Percentiles rank a stretch among this genome's conserved stretches.
These are phyloP conservation scores for Diorhabda sublineata DNA, from an alignment of 1,140 invertebrate species.

Conservation along the genomic window DNA sequence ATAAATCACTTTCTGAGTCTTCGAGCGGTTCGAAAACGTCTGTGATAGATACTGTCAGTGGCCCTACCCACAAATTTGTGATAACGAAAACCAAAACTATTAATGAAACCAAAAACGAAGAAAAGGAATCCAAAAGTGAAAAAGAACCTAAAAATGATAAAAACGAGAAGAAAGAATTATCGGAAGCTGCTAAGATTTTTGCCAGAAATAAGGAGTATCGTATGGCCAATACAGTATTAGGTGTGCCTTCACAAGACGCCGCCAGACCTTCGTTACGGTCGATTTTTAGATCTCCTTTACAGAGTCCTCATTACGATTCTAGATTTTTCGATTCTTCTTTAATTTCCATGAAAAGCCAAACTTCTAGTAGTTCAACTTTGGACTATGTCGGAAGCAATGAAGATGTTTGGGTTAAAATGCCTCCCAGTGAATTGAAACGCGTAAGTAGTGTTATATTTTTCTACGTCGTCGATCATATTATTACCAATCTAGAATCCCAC, in stretches of 20 bases:
- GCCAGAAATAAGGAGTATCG: constrained; percentile 42
- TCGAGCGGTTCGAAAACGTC: constrained; percentile 42
- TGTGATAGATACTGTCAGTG: constrained; percentile 43
- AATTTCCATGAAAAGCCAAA: constrained; percentile 73
- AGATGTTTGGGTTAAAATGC: constrained; percentile 67
- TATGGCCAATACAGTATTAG: constrained; percentile 61
- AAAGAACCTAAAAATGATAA: background rate
- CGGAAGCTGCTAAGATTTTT: constrained; percentile 42
- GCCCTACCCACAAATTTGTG: constrained; percentile 46
- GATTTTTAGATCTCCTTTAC: constrained; percentile 51
- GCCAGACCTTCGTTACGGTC: constrained; percentile 53
- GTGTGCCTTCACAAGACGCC: constrained; percentile 54
- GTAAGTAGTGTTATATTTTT: constrained; percentile 32
- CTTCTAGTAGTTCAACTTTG: constrained; percentile 60
- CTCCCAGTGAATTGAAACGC: constrained; percentile 48
- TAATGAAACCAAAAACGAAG: constrained; percentile 14
- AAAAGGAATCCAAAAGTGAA: background rate
- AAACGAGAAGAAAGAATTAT: constrained; percentile 25
- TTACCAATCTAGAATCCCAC: too few species aligned
- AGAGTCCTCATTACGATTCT: constrained; percentile 69
- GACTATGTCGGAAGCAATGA: constrained; percentile 54
- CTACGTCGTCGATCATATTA: background rate
- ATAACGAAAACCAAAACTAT: constrained; percentile 42
- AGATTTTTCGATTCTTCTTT: constrained; percentile 76
- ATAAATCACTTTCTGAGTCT: constrained; percentile 42